Conservation (phyloP, 1,140 invertebrate genomes). For the Bathynomus jamesi region DNA sequence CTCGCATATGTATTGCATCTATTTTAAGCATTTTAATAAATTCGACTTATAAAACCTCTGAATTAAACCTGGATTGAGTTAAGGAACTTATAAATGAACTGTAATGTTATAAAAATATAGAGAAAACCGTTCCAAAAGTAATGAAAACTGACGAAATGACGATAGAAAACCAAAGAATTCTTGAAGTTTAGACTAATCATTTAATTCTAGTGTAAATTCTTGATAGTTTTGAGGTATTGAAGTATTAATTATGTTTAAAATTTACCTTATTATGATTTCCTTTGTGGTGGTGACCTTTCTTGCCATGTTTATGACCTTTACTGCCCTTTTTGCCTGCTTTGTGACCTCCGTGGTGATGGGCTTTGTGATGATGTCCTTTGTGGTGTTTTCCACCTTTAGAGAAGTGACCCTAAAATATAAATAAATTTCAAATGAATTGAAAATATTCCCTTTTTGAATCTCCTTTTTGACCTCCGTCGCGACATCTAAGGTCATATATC, state of each 20-base stretch:
- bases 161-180: too few species aligned
- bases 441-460: too few species aligned
- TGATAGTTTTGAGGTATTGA: not conserved
- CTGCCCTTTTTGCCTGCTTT: constrained; percentile 21
- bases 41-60: not conserved
- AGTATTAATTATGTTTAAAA: not conserved
- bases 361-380: not conserved
- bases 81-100: too few species aligned
- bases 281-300: constrained; percentile 34
- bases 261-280: constrained; percentile 21
- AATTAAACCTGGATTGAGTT: not conserved
- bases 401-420: constrained; percentile 8
- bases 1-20: not conserved
- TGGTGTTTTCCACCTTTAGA: constrained; percentile 11
- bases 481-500: too few species aligned
- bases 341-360: not conserved
- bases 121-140: too few species aligned
- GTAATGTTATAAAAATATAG: too few species aligned
- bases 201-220: too few species aligned
- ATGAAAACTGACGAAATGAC: too few species aligned
- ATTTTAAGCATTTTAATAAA: not conserved
- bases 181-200: too few species aligned
- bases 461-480: too few species aligned
- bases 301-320: constrained; percentile 27
- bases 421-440: too few species aligned